phyloP scores from a whole-genome alignment of 2,888 invertebrate species.

The Tetragonisca angustula region DNA sequence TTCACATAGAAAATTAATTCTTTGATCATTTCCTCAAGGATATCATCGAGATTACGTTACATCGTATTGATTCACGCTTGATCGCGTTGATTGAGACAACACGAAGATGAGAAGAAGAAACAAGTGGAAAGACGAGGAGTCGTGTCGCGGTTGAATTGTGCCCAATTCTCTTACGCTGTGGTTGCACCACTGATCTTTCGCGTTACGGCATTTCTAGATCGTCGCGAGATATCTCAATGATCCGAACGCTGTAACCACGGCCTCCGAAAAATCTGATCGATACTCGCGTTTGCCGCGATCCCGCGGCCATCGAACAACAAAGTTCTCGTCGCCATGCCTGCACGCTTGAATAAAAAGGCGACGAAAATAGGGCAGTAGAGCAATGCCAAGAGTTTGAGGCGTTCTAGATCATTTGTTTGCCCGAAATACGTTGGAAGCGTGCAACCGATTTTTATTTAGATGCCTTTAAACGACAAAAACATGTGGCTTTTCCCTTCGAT shows the following conservation, averaged over 20 bases:
- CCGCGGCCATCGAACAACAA: constrained; percentile 8
- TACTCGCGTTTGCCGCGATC: constrained; percentile 37
- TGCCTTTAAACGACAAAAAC: not conserved
- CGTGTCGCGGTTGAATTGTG: not conserved
- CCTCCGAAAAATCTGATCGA: constrained; percentile 49
- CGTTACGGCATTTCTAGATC: constrained; percentile 74
- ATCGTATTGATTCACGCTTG: no score
- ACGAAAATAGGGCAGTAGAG: constrained; percentile 74
- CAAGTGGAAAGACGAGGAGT: not conserved
- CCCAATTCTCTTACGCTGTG: constrained; percentile 54
- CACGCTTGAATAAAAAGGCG: constrained; percentile 61
- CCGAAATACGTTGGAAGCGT: constrained; percentile 60
- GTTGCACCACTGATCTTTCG: constrained; percentile 64
- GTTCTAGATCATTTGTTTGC: constrained; percentile 71
- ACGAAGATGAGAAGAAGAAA: not conserved
- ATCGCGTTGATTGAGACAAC: not conserved
- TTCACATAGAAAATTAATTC: not conserved
- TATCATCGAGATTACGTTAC: no score
- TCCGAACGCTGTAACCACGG: constrained; percentile 32
- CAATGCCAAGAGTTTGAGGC: constrained; percentile 69
- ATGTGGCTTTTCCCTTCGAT: not conserved
- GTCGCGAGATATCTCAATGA: constrained; percentile 52
- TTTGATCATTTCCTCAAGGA: not conserved
- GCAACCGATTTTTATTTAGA: constrained; percentile 56
- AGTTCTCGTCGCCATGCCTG: constrained; percentile 21